phyloP scores from a whole-genome alignment of 2,888 invertebrate genomes.

The Rhagonycha lutea region DNA sequence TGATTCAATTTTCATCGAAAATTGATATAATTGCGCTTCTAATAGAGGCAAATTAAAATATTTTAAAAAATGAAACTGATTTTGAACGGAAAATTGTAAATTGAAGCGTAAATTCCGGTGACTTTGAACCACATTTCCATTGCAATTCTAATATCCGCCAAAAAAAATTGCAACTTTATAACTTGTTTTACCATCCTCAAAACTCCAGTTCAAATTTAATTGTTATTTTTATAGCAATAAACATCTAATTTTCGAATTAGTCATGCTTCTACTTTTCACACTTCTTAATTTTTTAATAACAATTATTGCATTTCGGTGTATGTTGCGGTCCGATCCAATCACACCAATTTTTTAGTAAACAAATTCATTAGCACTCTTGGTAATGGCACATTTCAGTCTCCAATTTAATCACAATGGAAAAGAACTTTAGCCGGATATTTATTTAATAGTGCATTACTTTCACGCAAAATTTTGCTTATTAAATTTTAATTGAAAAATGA shows the following conservation, averaged over 20 bases:
- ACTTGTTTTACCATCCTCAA: background rate
- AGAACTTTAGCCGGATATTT: background rate
- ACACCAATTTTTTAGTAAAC: background rate
- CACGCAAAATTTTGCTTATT: slow-evolving; percentile 11
- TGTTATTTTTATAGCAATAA: background rate
- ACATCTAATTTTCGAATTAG: background rate
- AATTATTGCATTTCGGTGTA: background rate
- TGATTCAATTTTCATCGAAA: background rate
- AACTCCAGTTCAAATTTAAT: background rate
- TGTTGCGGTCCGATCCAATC: background rate
- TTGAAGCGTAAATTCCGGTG: background rate
- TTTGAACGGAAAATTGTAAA: background rate
- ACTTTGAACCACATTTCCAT: background rate
- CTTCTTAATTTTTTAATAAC: background rate
- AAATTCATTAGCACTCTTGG: background rate
- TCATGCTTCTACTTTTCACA: background rate
- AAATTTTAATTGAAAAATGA: background rate
- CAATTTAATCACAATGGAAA: background rate
- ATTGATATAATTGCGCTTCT: background rate
- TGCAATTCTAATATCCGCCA: background rate
- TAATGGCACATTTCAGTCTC: background rate
- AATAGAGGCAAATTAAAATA: background rate
- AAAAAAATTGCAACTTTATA: background rate
- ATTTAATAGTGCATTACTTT: slow-evolving; percentile 21
- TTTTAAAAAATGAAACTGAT: background rate